Evolutionary conservation across 1,140 invertebrate species (phyloP).

Genomic region (Ptiloglossa arizonensis): DNA sequence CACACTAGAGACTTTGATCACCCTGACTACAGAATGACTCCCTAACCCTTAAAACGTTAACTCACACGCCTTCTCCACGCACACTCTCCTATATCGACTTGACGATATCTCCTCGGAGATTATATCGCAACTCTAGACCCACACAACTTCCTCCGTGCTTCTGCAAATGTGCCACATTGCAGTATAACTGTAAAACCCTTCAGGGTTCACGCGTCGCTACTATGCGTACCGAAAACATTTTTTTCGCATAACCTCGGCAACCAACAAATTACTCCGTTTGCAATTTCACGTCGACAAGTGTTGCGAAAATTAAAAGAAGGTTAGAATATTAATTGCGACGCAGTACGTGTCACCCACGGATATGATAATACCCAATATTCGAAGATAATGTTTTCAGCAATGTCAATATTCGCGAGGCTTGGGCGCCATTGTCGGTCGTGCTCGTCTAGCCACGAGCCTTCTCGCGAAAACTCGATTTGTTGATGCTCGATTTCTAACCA

Average conservation of each 20-base stretch:
- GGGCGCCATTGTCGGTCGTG: constrained; percentile 75
- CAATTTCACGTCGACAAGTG: constrained; percentile 49
- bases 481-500: constrained; percentile 68
- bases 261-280: constrained; percentile 31
- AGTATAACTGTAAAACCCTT: constrained; percentile 83
- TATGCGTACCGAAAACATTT: constrained; percentile 80
- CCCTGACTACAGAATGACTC: constrained; percentile 63
- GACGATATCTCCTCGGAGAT: constrained; percentile 62
- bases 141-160: constrained; percentile 79
- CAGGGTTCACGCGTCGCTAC: constrained; percentile 80
- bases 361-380: constrained; percentile 65
- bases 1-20: constrained; percentile 59
- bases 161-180: constrained; percentile 83
- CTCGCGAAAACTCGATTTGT: constrained; percentile 68
- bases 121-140: constrained; percentile 70
- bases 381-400: constrained; percentile 76
- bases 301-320: constrained; percentile 56
- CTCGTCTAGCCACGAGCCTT: constrained; percentile 69
- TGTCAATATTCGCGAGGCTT: constrained; percentile 77
- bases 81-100: constrained; percentile 60
- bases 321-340: constrained; percentile 74
- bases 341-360: constrained; percentile 70
- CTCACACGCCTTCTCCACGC: constrained; percentile 65
- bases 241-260: constrained; percentile 77
- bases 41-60: constrained; percentile 71